Percentiles rank a stretch among this genome's conserved stretches.
phyloP scores from a whole-genome alignment of 1,140 invertebrate species.

The Euwallacea fornicatus region DNA sequence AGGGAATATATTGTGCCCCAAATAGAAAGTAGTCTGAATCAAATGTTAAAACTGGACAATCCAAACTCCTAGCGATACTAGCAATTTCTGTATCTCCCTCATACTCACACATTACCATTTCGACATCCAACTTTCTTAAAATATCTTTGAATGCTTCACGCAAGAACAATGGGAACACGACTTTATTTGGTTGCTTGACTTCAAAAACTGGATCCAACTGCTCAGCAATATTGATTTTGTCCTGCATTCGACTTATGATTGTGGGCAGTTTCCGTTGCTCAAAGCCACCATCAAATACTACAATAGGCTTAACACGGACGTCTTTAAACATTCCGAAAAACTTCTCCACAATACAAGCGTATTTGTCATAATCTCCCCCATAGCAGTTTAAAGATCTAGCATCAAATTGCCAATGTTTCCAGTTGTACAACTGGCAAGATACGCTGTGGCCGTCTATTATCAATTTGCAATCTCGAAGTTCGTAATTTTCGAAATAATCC shows the following conservation, averaged over 20 bases:
- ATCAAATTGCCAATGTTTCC: slow-evolving; percentile 59
- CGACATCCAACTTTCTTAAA: slow-evolving; percentile 64
- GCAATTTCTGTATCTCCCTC: slow-evolving; percentile 88
- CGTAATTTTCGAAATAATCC: slow-evolving; percentile 63
- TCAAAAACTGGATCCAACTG: slow-evolving; percentile 55
- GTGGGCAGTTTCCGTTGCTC: slow-evolving; percentile 77
- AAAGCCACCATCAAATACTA: slow-evolving; percentile 83
- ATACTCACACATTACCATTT: slow-evolving; percentile 71
- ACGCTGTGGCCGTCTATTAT: slow-evolving; percentile 85
- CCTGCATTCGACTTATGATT: slow-evolving; percentile 61
- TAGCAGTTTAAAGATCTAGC: slow-evolving; percentile 60
- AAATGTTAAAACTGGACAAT: slow-evolving; percentile 83
- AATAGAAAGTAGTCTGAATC: slow-evolving; percentile 93
- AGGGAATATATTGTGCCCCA: slow-evolving; percentile 78
- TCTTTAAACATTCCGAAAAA: slow-evolving; percentile 73
- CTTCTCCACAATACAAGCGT: slow-evolving; percentile 60
- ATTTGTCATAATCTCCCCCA: slow-evolving; percentile 86
- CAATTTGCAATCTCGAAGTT: slow-evolving; percentile 69
- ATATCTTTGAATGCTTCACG: slow-evolving; percentile 73
- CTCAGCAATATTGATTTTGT: slow-evolving; percentile 63
- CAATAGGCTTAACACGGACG: slow-evolving; percentile 73
- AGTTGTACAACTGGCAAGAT: slow-evolving; percentile 70
- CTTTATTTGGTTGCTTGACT: slow-evolving; percentile 49
- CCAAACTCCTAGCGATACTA: slow-evolving; percentile 69
- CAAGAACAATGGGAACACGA: slow-evolving; percentile 69